These are phyloP conservation scores for Chaetogeoica ovagalla DNA, from an alignment of 2,888 invertebrate species.

Conservation along the genomic window DNA sequence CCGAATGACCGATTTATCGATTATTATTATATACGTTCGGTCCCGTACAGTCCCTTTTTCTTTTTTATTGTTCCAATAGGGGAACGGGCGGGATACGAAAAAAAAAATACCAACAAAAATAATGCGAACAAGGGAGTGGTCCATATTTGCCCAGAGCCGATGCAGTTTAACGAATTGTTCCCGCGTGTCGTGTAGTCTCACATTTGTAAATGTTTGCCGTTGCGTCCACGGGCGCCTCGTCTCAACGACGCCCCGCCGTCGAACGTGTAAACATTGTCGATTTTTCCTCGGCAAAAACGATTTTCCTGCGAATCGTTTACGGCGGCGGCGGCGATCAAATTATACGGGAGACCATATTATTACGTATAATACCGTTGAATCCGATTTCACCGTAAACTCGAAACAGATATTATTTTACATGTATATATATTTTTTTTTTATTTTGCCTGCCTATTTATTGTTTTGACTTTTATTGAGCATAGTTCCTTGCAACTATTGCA, in stretches of 20 bases:
- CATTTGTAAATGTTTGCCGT: not conserved
- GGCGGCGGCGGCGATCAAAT: not conserved
- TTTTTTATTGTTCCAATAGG: not conserved
- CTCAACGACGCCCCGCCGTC: too few relatives aligned
- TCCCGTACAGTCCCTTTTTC: not conserved
- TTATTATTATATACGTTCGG: not conserved
- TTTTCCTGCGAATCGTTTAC: conserved; percentile 34
- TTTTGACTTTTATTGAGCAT: too few relatives aligned
- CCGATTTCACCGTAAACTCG: too few relatives aligned
- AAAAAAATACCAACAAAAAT: too few relatives aligned
- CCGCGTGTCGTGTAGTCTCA: not conserved
- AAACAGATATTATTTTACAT: too few relatives aligned
- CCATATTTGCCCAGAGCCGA: conserved; percentile 31
- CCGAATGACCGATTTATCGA: conserved; percentile 25
- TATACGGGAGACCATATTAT: too few relatives aligned
- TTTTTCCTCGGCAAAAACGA: conserved; percentile 27
- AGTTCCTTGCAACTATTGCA: too few relatives aligned
- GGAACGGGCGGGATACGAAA: not conserved
- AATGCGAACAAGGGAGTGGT: conserved; percentile 17
- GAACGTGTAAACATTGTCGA: conserved; percentile 34
- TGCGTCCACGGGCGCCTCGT: not conserved
- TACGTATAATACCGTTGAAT: too few relatives aligned
- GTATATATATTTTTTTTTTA: too few relatives aligned
- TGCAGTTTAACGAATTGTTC: conserved; percentile 28
- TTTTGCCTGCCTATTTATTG: too few relatives aligned